phyloP scores from a whole-genome alignment of 1,140 invertebrate genomes.

The Coenobita brevimanus region DNA sequence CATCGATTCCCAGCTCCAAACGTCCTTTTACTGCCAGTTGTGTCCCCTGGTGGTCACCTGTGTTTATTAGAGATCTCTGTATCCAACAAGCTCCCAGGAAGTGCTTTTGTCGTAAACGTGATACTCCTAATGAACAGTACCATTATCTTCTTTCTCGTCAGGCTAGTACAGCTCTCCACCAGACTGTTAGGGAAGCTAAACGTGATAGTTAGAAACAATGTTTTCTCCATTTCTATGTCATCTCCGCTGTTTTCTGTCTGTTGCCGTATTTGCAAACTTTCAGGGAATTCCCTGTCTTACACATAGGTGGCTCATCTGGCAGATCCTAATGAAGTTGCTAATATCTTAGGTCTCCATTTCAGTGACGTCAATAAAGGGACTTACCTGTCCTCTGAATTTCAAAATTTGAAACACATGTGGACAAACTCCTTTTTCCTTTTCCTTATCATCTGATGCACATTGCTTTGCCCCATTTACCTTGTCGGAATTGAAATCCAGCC shows the following conservation, averaged over 20 bases:
- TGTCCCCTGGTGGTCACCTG: background rate
- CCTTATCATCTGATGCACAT: too few species aligned
- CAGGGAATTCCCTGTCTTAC: background rate
- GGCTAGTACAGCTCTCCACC: background rate
- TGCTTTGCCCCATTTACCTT: too few species aligned
- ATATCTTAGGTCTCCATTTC: background rate
- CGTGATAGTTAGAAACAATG: background rate
- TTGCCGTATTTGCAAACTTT: background rate
- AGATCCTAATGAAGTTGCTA: background rate
- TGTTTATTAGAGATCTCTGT: background rate
- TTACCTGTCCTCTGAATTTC: background rate
- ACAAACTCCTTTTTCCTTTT: too few species aligned
- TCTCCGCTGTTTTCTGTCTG: too few species aligned
- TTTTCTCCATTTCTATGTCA: background rate
- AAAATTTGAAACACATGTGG: too few species aligned
- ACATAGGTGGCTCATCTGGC: background rate
- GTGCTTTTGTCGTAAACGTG: background rate
- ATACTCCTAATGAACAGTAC: too few species aligned
- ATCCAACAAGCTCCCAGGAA: constrained; percentile 2
- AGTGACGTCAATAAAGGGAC: background rate
- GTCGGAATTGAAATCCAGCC: too few species aligned
- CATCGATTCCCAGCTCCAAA: too few species aligned
- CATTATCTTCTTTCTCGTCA: too few species aligned
- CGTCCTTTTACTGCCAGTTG: background rate
- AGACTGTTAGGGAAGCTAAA: background rate